phyloP scores from a whole-genome alignment of 2,113 vertebrate genomes.

The Protobothrops mucrosquamatus region DNA sequence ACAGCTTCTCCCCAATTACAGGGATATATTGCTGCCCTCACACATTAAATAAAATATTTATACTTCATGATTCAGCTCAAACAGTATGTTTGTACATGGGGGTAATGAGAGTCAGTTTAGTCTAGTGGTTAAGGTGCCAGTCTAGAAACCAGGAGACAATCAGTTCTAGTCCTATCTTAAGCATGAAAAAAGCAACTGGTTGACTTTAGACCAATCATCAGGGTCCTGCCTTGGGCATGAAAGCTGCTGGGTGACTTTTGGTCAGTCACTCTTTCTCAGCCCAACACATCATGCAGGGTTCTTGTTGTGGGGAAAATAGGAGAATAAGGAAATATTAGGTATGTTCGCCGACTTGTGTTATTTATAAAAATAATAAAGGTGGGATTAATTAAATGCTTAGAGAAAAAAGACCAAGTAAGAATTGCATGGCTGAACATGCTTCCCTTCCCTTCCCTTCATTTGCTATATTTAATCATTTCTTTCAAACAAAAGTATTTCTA shows the following conservation, averaged over 20 bases:
- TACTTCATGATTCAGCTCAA: neutral
- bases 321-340: neutral
- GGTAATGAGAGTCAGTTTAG: neutral
- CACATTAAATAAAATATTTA: neutral
- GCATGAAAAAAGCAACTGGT: neutral
- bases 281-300: neutral
- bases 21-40: neutral
- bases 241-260: neutral
- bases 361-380: neutral
- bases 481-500: neutral
- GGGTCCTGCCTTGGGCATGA: neutral
- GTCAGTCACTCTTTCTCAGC: neutral
- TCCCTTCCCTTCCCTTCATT: neutral
- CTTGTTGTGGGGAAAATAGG: neutral
- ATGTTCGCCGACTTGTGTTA: neutral
- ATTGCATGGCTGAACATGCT: neutral
- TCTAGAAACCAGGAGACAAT: neutral
- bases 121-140: neutral
- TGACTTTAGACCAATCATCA: neutral
- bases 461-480: neutral
- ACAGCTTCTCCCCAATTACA: neutral
- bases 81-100: neutral
- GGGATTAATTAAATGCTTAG: neutral
- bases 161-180: neutral
- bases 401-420: neutral